Evolutionary conservation across 2,888 invertebrate genomes (phyloP), one percentile per base, ranked within the genome.

Genomic region (Zele albiditarsus): DNA sequence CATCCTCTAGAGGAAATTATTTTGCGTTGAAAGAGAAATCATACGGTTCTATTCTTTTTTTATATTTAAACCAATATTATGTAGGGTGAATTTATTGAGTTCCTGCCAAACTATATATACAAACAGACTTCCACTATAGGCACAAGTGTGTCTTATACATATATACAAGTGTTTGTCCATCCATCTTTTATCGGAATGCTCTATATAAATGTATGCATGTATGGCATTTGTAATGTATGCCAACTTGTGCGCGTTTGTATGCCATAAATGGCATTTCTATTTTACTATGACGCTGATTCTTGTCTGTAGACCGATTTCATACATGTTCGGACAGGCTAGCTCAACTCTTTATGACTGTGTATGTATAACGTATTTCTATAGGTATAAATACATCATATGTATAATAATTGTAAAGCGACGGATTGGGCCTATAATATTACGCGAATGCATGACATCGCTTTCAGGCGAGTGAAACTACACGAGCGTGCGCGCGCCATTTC

Each of bases 401-500:
- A 69, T 69, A 10, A 70, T 70, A 42, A 58, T 42, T 42, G 38
- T 60, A 60, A 70, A 38, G 16, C 16, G 31, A 53, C 16, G 28
- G 14, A 57, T 70, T 58, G 58, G 60, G 16, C 23, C 16, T 58
- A 60, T 70, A 31, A 31, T 58, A 46, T 62, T 79, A 76, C 80
- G 80, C 74, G 79, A 79, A 75, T 78, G 72, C 80, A 77, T 80
- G 83, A 0, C 83, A 83, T 85, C 84, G 83, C 84, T 84, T 84
- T 84, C 83, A 82, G 33, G 79, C 80, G 80, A 84, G 85, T 84
- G 85, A 85, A 85, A 85, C 83, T 81, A 79, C 79, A 78, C 74
- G 77, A 74, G 70, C 38, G 76, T 74, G 76, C 75, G 73, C 80
- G 80, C 81, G 83, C 83, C 84, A 83, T 84, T 85, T 84, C 84